Percentiles rank a stretch among this genome's conserved stretches.
Evolutionary conservation across 2,888 invertebrate genomes (phyloP).

Genomic region (Mellilla xanthometata): DNA sequence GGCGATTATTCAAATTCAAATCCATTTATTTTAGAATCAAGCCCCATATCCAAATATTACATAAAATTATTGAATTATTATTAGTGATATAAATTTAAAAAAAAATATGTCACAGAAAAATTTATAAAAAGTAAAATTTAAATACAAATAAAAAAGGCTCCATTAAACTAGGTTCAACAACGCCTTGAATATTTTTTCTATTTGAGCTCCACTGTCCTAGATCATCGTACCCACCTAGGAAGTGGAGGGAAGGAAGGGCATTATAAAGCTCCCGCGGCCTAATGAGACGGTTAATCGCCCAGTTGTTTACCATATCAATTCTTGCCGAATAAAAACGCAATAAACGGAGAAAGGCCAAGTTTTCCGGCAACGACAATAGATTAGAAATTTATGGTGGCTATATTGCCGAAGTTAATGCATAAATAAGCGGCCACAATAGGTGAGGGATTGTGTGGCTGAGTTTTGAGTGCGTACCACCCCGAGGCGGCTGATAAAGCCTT

Average conservation of each 20-base stretch:
- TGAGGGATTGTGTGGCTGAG: constrained; percentile 31
- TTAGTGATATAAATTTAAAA: too few species aligned
- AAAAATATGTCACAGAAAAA: too few species aligned
- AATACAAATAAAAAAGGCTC: too few species aligned
- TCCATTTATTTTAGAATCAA: too few species aligned
- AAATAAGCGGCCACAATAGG: constrained; percentile 76
- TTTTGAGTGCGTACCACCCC: constrained; percentile 20
- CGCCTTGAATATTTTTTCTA: too few species aligned
- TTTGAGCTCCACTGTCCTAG: constrained; percentile 12
- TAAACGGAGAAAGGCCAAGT: constrained; percentile 41
- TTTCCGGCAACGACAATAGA: constrained; percentile 47
- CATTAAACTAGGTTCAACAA: too few species aligned
- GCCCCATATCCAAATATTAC: too few species aligned
- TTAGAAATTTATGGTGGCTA: constrained; percentile 58
- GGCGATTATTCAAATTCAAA: too few species aligned
- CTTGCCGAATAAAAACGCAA: constrained; percentile 47
- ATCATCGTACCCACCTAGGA: constrained; percentile 43
- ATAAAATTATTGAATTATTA: too few species aligned
- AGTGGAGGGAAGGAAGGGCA: constrained; percentile 32
- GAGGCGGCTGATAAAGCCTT: constrained; percentile 13
- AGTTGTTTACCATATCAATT: constrained; percentile 60
- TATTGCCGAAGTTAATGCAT: constrained; percentile 78
- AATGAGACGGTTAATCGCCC: constrained; percentile 57
- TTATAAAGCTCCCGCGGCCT: constrained; percentile 36
- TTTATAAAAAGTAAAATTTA: too few species aligned